Evolutionary conservation across 1,140 invertebrate species (phyloP), one percentile per base, ranked within the genome.

Genomic region (Calliphora vicina): DNA sequence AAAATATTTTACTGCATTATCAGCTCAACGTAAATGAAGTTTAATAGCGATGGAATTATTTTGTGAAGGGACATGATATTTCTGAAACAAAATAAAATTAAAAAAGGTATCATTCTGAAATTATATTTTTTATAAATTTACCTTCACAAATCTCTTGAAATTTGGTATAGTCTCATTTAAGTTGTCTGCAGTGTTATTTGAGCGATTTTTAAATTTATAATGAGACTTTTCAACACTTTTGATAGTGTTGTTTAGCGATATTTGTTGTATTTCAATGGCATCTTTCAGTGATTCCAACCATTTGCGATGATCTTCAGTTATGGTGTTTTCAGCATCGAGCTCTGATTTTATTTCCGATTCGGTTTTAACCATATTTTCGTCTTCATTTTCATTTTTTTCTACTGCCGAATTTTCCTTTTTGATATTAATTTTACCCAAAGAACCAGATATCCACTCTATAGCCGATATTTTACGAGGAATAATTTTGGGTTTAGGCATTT

Each of bases 81-180:
- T 83, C 78, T 81, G 43, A 26, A 81, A 83, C 67, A 43, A 42
- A 2, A 82, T 27, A 29, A 74, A 73, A 67, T 35, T 8, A 25
- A 80, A 25, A 42, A 35, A 35, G 29, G 8, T 35, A n/a, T n/a
- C n/a, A n/a, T n/a, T n/a, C n/a, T n/a, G n/a, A 9, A 35, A 29
- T 26, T 26, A 1, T 10, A 45, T 45, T n/a, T n/a, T 42, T 12
- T 43, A 42, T 3, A 23, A 73, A 82, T n/a, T 15, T 83, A 88
- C 87, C 87, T 88, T 89, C 17, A 85, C 83, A 81, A 89, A 89
- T 29, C 85, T 88, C 15, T 89, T 89, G 42, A 88, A 89, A 83
- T 89, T 89, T 74, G 85, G 85, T 50, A 50, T 12, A 26, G 45
- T 67, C 26, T 25, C 50, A 67, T 83, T 83, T 26, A 26, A 80